Conservation (phyloP, 2,888 invertebrate species). For the Caenorhabditis doughertyi region DNA sequence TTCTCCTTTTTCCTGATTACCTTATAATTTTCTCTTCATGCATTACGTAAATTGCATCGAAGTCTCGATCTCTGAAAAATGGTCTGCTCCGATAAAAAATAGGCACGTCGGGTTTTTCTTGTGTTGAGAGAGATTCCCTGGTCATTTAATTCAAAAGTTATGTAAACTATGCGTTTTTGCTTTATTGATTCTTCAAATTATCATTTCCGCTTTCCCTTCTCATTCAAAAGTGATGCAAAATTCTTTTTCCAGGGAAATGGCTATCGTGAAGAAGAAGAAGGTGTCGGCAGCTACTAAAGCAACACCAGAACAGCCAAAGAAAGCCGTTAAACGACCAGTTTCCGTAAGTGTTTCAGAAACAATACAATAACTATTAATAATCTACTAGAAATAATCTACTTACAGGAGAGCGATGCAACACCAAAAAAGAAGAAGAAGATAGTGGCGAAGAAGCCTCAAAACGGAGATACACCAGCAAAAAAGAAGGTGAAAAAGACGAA, state of each 20-base stretch:
- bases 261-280: slow-evolving; percentile 62
- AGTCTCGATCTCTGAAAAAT: too few relatives aligned
- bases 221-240: background rate
- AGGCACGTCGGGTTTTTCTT: too few relatives aligned
- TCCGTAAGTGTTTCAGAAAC: background rate
- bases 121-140: too few relatives aligned
- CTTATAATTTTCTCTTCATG: too few relatives aligned
- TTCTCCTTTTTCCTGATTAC: too few relatives aligned
- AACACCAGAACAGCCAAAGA: slow-evolving; percentile 15
- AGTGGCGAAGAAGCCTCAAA: background rate
- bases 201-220: background rate
- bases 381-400: too few relatives aligned
- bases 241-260: slow-evolving; percentile 42
- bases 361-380: too few relatives aligned
- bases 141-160: too few relatives aligned
- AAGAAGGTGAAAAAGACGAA: slow-evolving; percentile 51
- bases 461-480: slow-evolving; percentile 6
- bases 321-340: slow-evolving; percentile 33
- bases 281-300: slow-evolving; percentile 1
- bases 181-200: too few relatives aligned
- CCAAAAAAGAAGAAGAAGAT: slow-evolving; percentile 31
- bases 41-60: too few relatives aligned
- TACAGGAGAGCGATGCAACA: slow-evolving; percentile 7
- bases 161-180: too few relatives aligned
- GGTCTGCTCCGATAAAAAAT: too few relatives aligned